These are phyloP conservation scores for Rhyacophila brunnea DNA, from an alignment of 1,140 invertebrate genomes.

Conservation along the genomic window DNA sequence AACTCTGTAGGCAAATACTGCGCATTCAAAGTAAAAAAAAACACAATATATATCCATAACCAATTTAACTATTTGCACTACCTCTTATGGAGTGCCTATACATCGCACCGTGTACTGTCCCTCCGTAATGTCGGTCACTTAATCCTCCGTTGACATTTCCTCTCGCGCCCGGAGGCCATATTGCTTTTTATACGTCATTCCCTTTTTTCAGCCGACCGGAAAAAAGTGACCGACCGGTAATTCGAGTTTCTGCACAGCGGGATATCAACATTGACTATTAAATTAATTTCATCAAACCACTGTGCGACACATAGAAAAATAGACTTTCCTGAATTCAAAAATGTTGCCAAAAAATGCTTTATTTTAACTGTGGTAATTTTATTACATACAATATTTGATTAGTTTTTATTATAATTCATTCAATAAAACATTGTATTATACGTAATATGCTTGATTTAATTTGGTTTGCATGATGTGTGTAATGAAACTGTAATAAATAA, in stretches of 20 bases:
- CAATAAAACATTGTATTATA: not conserved
- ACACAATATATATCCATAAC: no score
- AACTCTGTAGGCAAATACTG: no score
- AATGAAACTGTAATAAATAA: no score
- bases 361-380: no score
- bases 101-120: not conserved
- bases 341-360: no score
- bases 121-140: slow-evolving; percentile 29
- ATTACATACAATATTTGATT: no score
- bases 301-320: slow-evolving; percentile 22
- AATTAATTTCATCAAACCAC: slow-evolving; percentile 1
- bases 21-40: no score
- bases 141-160: slow-evolving; percentile 32
- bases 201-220: slow-evolving; percentile 17
- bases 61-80: not conserved
- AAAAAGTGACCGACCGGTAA: slow-evolving; percentile 25
- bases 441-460: no score
- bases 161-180: slow-evolving; percentile 21
- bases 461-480: no score
- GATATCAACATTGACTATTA: not conserved
- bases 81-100: not conserved
- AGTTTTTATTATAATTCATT: slow-evolving; percentile 19
- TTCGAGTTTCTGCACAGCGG: slow-evolving; percentile 21
- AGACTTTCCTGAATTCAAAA: no score
- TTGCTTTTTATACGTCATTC: slow-evolving; percentile 28